Percentiles rank a stretch among this genome's conserved stretches.
Evolutionary conservation across 2,888 invertebrate genomes (phyloP).

Genomic region (Eulithis testata): DNA sequence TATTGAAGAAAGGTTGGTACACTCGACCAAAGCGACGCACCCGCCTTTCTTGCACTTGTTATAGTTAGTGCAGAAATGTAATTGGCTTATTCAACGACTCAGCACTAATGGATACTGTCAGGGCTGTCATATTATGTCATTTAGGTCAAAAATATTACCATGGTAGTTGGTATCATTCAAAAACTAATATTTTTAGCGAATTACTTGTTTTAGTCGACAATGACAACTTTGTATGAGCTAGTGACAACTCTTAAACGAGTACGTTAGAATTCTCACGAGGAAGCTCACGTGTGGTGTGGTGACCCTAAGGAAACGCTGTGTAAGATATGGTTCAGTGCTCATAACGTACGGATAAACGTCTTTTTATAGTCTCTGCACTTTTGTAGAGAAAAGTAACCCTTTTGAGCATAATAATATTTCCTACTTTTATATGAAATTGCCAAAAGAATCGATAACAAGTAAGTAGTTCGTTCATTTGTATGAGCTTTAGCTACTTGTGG

Average conservation of each 20-base stretch:
- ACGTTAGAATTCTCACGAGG: slow-evolving; percentile 74
- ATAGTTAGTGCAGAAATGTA: slow-evolving; percentile 68
- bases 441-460: neutral
- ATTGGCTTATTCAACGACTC: slow-evolving; percentile 64
- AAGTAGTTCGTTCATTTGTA: neutral
- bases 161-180: no score
- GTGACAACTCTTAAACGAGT: slow-evolving; percentile 37
- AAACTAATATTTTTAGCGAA: neutral
- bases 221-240: neutral
- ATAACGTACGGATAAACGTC: slow-evolving; percentile 61
- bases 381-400: slow-evolving; percentile 27
- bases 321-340: slow-evolving; percentile 77
- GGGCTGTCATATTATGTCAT: slow-evolving; percentile 33
- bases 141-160: neutral
- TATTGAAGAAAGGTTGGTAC: slow-evolving; percentile 35
- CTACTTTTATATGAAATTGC: neutral
- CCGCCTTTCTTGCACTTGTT: slow-evolving; percentile 66
- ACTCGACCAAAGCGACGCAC: slow-evolving; percentile 41
- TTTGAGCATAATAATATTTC: neutral
- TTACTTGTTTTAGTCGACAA: neutral
- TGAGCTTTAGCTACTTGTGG: no score
- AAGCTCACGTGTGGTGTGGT: slow-evolving; percentile 56
- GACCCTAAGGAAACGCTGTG: slow-evolving; percentile 65
- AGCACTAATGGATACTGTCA: slow-evolving; percentile 60
- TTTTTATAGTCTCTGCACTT: slow-evolving; percentile 33